Evolutionary conservation across 1,140 invertebrate genomes (phyloP), one percentile per base, ranked within the genome.

Genomic region (Nixonia krombeini): DNA sequence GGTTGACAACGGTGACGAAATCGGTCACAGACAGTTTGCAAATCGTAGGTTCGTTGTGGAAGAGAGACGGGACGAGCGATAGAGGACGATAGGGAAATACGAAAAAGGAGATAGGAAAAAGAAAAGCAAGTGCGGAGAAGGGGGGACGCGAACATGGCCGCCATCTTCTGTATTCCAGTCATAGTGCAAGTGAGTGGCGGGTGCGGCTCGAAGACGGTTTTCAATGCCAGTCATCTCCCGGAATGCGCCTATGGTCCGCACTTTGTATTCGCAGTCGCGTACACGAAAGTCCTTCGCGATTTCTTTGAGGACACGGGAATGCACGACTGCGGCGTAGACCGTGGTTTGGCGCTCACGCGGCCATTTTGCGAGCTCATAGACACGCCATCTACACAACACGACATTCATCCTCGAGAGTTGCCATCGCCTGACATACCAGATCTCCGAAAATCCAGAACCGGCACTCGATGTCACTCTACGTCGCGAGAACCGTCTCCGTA

Each of bases 161-260:
- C 83, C 81, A 77, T 81, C 76, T 78, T 83, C 73, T 75, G 81
- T 82, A 84, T 84, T 83, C 81, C 66, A 74, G 74, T 82, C 83
- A 75, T 82, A 76, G 76, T 74, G 61, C 61, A 55, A 35, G 71
- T 74, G 68, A 58, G 58, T 31, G 67, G 70, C 76, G 74, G 76
- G 75, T 70, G 81, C 80, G 78, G 77, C 66, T 70, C 55, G 71
- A 72, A 80, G 77, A 62, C 64, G 72, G 71, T 74, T 81, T 80
- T 83, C 82, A 80, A 84, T 83, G 80, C 75, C 83, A 82, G 80
- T 80, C 80, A 83, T 83, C 80, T 79, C 69, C 62, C 61, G 76
- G 80, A 83, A 84, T 82, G 78, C 73, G 73, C 74, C 53, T 55
- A 61, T 55, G 47, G 55, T 64, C 57, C 50, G 55, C 70, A 81